These are phyloP conservation scores for Chrysochloris asiatica DNA, from an alignment of 2,113 vertebrate species.

Conservation along the genomic window DNA sequence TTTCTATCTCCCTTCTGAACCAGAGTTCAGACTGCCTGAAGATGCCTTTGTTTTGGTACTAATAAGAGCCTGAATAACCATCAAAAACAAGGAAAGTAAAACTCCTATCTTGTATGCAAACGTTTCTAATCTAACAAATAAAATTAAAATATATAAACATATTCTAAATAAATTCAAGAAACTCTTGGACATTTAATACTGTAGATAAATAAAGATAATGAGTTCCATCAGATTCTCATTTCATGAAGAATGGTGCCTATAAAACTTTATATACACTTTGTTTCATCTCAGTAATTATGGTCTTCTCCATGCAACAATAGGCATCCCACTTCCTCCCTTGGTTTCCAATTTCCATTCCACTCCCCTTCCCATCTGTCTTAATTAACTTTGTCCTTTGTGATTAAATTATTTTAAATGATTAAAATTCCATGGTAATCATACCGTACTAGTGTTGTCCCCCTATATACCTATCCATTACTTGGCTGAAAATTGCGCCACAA, in stretches of 20 bases:
- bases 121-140: slow-evolving; percentile 4
- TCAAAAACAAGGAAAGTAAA: not conserved
- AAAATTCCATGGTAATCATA: too few species aligned
- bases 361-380: too few species aligned
- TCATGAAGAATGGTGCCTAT: not conserved
- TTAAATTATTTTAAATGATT: too few species aligned
- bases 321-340: too few species aligned
- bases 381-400: too few species aligned
- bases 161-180: not conserved
- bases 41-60: slow-evolving; percentile 20
- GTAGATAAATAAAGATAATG: not conserved
- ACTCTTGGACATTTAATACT: not conserved
- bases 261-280: not conserved
- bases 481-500: too few species aligned
- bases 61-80: not conserved
- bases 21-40: not conserved
- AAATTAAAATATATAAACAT: not conserved
- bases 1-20: not conserved
- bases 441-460: too few species aligned
- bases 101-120: not conserved
- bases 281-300: too few species aligned
- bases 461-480: too few species aligned
- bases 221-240: not conserved
- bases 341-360: too few species aligned
- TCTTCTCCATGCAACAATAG: too few species aligned